Base-by-base conservation (phyloP, 1,140 invertebrate genomes). In the Vanessa atalanta region DNA sequence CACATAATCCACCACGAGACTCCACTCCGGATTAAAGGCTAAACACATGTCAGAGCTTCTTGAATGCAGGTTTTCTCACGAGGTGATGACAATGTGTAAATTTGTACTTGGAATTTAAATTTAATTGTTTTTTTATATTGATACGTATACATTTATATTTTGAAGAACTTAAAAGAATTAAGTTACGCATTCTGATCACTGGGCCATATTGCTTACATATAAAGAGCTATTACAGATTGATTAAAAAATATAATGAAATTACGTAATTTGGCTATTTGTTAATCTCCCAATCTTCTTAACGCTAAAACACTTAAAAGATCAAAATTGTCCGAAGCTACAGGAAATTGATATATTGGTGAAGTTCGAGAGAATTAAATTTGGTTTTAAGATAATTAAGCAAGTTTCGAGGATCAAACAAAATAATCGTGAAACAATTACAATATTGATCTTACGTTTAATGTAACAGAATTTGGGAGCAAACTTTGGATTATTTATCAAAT, bases 311-410 rank as follows among this genome's bases (percentile, higher is more conserved):
- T 57, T 69, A 51, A 53, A 15, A 57, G 31, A 57, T 60, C 43
- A 60, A 60, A 69, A 68, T 68, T 50, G 53, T 66, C 48, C 31
- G 26, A 14, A 57, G 57, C 51, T 20, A 55, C 66, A 57, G 51
- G 50, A 68, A 68, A 69, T 69, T 47, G 66, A 64, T 71, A 71
- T 64, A 71, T 64, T 71, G 69, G 47, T 20, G 37, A 77, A 77
- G 64, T 77, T 77, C 47, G 57, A 51, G 63, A 68, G 70, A 74
- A 77, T 77, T 77, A 73, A 79, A 72, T 79, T 76, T 53, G 47
- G 71, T 66, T 72, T 75, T 72, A 50, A 68, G 77, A 74, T 79
- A 79, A 79, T 79, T 79, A 79, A 72, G 63, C 26, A 79, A 79
- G 75, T 79, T 79, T 74, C 51, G 64, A 70, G 69, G 78, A 72